These are phyloP conservation scores for Calephelis nemesis DNA, from an alignment of 1,140 invertebrate species.

Conservation along the genomic window DNA sequence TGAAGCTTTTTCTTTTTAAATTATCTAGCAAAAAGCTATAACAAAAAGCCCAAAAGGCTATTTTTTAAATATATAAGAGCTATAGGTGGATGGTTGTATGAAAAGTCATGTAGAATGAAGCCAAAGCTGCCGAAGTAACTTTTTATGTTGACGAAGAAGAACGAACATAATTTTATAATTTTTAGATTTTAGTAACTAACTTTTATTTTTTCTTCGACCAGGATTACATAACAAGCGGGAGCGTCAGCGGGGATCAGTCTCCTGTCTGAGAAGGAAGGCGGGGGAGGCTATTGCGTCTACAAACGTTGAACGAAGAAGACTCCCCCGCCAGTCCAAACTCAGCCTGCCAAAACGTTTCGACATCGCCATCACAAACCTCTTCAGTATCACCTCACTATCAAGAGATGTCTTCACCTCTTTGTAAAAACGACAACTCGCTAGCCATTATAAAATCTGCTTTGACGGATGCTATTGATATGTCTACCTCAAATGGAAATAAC, in stretches of 20 bases:
- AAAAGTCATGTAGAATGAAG: too few relatives aligned
- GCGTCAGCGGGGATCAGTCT: conserved; percentile 66
- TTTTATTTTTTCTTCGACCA: conserved; percentile 31
- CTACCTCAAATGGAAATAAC: conserved; percentile 31
- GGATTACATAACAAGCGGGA: conserved; percentile 68
- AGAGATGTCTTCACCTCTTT: not conserved
- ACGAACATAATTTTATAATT: too few relatives aligned
- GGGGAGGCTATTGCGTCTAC: conserved; percentile 68
- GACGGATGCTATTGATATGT: conserved; percentile 16
- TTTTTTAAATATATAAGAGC: too few relatives aligned
- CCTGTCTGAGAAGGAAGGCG: conserved; percentile 69
- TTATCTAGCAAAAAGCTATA: too few relatives aligned
- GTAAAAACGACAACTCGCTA: not conserved
- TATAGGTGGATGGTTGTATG: too few relatives aligned
- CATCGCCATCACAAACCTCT: conserved; percentile 12
- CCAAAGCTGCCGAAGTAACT: too few relatives aligned
- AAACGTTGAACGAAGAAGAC: conserved; percentile 68
- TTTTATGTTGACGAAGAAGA: too few relatives aligned
- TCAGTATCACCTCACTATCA: conserved; percentile 5
- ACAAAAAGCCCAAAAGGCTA: too few relatives aligned
- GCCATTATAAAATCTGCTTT: conserved; percentile 4
- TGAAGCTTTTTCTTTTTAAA: too few relatives aligned
- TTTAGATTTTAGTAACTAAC: too few relatives aligned
- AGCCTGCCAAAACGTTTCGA: conserved; percentile 17
- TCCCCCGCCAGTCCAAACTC: conserved; percentile 54